Conservation (phyloP, 2,888 invertebrate genomes). For the Pherbina coryleti region DNA sequence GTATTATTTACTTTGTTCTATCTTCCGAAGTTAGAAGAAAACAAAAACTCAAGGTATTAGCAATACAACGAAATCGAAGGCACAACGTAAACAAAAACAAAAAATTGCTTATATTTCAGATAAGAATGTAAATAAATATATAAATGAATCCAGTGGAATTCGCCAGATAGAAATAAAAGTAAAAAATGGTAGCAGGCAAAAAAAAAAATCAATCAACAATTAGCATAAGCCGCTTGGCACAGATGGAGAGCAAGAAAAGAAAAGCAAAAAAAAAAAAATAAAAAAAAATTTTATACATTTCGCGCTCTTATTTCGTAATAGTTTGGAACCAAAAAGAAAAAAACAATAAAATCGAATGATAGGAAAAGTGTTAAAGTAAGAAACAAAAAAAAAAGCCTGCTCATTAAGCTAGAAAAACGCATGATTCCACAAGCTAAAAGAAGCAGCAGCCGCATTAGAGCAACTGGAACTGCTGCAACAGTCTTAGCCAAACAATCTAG, state of each 20-base stretch:
- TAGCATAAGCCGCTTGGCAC: background rate
- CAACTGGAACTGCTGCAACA: background rate
- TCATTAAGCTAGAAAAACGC: background rate
- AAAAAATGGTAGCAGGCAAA: background rate
- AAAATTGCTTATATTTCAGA: background rate
- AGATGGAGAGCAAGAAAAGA: background rate
- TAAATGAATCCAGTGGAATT: background rate
- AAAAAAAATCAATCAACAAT: background rate
- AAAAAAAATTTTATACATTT: background rate
- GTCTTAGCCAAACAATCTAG: background rate
- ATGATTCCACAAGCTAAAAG: background rate
- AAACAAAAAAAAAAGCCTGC: background rate
- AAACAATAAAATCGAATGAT: background rate
- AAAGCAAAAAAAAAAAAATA: background rate
- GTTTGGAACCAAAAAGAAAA: background rate
- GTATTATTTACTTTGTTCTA: background rate
- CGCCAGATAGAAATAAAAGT: background rate
- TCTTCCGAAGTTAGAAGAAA: background rate
- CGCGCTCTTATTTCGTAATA: background rate
- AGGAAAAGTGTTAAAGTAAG: background rate
- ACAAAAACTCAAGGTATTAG: background rate
- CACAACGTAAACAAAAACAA: background rate
- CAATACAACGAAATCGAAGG: background rate
- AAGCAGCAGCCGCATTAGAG: slow-evolving; percentile 8
- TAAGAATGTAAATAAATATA: background rate